Evolutionary conservation across 2,113 vertebrate genomes (phyloP).

Genomic region (Rhinichthys klamathensis): DNA sequence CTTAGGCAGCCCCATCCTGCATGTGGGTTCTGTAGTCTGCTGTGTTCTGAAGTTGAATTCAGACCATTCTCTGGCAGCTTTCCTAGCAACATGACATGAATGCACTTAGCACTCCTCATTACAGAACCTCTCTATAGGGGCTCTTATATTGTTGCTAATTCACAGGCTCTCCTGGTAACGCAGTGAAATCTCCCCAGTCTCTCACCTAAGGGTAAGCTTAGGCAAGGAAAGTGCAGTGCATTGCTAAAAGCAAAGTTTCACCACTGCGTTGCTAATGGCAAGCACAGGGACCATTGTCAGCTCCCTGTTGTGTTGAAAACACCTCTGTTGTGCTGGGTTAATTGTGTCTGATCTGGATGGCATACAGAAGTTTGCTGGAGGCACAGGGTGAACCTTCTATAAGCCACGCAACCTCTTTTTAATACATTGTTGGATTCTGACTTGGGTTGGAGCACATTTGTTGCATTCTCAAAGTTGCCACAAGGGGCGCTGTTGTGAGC

Average conservation of each 20-base stretch:
- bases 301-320: slow-evolving; percentile 59
- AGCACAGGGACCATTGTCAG: not conserved
- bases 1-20: slow-evolving; percentile 45
- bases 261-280: slow-evolving; percentile 25
- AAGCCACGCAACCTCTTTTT: not conserved
- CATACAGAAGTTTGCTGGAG: not conserved
- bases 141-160: slow-evolving; percentile 36
- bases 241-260: slow-evolving; percentile 56
- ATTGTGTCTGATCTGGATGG: not conserved
- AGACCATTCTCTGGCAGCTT: slow-evolving; percentile 7
- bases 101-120: slow-evolving; percentile 42
- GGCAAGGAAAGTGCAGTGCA: slow-evolving; percentile 25
- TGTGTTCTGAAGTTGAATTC: slow-evolving; percentile 10
- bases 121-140: not conserved
- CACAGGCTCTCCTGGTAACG: slow-evolving; percentile 3
- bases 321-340: not conserved
- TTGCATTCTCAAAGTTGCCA: not conserved
- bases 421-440: not conserved
- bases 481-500: not conserved
- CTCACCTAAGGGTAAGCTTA: slow-evolving; percentile 36
- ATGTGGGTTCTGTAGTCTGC: slow-evolving; percentile 24
- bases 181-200: not conserved
- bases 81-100: slow-evolving; percentile 20
- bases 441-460: not conserved
- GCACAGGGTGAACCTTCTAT: not conserved